Evolutionary conservation across 2,113 vertebrate species (phyloP), one percentile per base, ranked within the genome.

Genomic region (Perccottus glenii): DNA sequence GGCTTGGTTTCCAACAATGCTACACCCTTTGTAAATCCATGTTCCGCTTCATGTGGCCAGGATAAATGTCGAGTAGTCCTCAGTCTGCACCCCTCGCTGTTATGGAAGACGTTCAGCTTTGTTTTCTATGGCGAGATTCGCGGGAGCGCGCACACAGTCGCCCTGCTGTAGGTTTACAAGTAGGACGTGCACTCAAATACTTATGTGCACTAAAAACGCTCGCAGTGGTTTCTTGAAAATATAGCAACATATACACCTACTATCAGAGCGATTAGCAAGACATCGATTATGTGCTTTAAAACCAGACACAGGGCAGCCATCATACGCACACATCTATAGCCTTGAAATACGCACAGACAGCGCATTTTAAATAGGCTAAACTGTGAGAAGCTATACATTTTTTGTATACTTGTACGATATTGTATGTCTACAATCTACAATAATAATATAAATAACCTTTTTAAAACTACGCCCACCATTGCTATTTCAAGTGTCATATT

Each of bases 21-120:
- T 89, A 91, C 73, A 89, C 67, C 80, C 87, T 57, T 67, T 78
- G 84, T 87, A 87, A 58, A 92, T 90, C 93, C 92, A 93, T 93
- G 86, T 82, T 85, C 73, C 47, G 63, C 65, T 0, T 11, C 68
- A 55, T 75, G 83, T 81, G 19, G 76, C 77, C 71, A 53, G 78
- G 62, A 40, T 78, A 36, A 63, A 81, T 67, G 56, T 82, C 77
- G 53, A 73, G 72, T 83, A 75, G 76, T 85, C 83, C 70, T 79
- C 77, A 55, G 78, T 85, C 82, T 83, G 86, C 88, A 85, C 59
- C 85, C 57, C 78, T 70, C 35, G 84, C 84, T 86, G 77, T 84
- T 87, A 91, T 89, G 88, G 88, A 89, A 91, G 88, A 88, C 90
- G 91, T 61, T 84, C 87, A 90, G 91, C 92, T 92, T 92, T 93